A percentile compares a stretch with the other conserved stretches of the same genome.
Conservation (phyloP, 1,140 invertebrate species). For the Lethocerus indicus region DNA sequence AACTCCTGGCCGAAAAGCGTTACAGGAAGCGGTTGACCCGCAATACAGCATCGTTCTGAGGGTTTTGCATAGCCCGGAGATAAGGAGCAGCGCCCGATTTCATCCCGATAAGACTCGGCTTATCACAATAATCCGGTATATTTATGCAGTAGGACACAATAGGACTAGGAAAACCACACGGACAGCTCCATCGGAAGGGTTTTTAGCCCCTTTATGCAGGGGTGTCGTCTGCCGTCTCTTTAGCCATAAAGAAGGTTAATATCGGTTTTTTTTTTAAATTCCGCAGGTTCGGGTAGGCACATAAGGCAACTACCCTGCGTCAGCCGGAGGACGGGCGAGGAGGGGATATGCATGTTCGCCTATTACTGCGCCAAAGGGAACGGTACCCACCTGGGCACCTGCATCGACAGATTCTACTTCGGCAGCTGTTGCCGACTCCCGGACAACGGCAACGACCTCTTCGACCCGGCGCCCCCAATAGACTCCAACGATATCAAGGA, state of each 20-base stretch:
- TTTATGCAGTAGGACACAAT: not conserved
- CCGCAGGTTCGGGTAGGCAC: conserved; percentile 57
- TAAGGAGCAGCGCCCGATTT: too few relatives aligned
- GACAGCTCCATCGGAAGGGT: too few relatives aligned
- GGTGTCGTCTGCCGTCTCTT: too few relatives aligned
- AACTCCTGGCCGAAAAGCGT: too few relatives aligned
- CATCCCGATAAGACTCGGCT: not conserved
- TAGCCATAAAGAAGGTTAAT: not conserved
- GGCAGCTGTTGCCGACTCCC: conserved; percentile 70
- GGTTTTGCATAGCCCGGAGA: too few relatives aligned
- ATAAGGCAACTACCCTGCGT: conserved; percentile 75
- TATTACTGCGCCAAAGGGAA: conserved; percentile 82
- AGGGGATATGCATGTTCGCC: conserved; percentile 85
- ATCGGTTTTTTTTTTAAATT: conserved; percentile 6
- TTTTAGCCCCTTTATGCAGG: too few relatives aligned
- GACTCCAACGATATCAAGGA: not conserved
- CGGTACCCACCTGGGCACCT: conserved; percentile 77
- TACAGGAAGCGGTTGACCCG: too few relatives aligned
- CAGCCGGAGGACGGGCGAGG: conserved; percentile 54
- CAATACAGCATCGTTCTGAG: too few relatives aligned
- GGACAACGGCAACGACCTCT: not conserved
- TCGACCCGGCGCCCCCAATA: not conserved
- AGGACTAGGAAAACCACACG: not conserved
- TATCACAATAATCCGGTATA: not conserved
- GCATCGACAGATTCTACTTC: conserved; percentile 76